Conservation (phyloP, 2,797 vertebrate genomes). For the Falco berigora region DNA sequence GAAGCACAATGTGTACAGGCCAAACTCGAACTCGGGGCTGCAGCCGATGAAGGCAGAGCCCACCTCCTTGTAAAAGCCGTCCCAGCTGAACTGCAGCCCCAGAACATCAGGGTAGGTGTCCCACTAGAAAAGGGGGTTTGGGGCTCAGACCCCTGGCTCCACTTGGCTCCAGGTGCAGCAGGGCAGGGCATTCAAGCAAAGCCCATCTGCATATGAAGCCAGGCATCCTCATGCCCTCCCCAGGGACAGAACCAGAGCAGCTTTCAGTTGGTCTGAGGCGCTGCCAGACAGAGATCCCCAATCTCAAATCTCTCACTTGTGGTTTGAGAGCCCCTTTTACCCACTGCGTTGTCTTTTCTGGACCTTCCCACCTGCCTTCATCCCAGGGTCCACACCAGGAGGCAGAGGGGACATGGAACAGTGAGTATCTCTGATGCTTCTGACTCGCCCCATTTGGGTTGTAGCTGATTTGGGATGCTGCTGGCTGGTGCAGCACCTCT, state of each 20-base stretch:
- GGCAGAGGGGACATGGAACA: accelerated
- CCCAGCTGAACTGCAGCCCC: slow-evolving; percentile 92
- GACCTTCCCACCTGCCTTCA: neutral
- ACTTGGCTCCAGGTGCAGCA: neutral
- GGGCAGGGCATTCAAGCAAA: neutral
- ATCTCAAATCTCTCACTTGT: accelerated
- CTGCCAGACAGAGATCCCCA: neutral
- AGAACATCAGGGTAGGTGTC: slow-evolving; percentile 83
- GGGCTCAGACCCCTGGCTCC: neutral
- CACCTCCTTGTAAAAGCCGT: slow-evolving; percentile 88
- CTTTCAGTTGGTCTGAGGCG: neutral
- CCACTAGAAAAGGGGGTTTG: slow-evolving; percentile 72
- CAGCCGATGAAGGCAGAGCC: slow-evolving; percentile 88
- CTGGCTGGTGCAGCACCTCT: accelerated
- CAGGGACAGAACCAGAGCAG: neutral
- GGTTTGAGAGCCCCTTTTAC: neutral
- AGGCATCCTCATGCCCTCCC: accelerated
- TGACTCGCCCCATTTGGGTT: accelerated
- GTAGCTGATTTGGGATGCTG: accelerated
- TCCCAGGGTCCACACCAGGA: accelerated
- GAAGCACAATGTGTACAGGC: slow-evolving; percentile 89
- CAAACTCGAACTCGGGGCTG: slow-evolving; percentile 94
- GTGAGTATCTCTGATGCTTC: neutral
- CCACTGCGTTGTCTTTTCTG: accelerated
- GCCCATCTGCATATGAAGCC: accelerated